These are phyloP conservation scores for Gymnocephalus cernua DNA, from an alignment of 2,113 vertebrate genomes.

Conservation along the genomic window DNA sequence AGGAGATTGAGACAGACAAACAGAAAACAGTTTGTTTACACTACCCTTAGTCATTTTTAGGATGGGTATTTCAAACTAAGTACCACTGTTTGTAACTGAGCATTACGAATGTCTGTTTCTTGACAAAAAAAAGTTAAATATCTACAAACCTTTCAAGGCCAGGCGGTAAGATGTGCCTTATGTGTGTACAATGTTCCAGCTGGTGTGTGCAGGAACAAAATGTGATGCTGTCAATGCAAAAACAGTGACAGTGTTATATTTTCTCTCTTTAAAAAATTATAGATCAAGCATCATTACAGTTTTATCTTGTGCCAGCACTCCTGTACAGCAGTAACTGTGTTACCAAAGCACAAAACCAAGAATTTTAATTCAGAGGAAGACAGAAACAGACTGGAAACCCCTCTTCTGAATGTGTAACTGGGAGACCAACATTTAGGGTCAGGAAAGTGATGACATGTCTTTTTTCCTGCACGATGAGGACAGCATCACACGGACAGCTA, in stretches of 20 bases:
- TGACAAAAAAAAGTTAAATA: conserved; percentile 23
- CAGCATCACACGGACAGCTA: no score
- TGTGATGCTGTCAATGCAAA: not conserved
- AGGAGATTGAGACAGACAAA: not conserved
- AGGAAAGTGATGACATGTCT: no score
- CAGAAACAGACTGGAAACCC: not conserved
- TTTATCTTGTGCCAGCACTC: not conserved
- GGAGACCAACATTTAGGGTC: not conserved
- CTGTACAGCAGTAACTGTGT: not conserved
- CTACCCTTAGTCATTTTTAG: not conserved
- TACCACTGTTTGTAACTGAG: not conserved
- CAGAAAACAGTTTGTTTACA: conserved; percentile 31
- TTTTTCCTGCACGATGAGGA: no score
- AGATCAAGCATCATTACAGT: not conserved
- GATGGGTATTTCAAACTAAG: not conserved
- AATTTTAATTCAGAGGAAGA: not conserved
- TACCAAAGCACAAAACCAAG: not conserved
- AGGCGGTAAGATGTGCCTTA: not conserved
- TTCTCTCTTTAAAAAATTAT: not conserved
- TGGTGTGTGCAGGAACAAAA: conserved; percentile 11
- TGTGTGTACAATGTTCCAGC: conserved; percentile 21
- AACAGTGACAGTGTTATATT: not conserved
- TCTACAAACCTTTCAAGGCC: not conserved
- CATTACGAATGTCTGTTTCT: conserved; percentile 21
- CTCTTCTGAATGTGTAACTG: not conserved